Conservation (phyloP, 1,140 invertebrate species). For the Seison nebaliae region DNA sequence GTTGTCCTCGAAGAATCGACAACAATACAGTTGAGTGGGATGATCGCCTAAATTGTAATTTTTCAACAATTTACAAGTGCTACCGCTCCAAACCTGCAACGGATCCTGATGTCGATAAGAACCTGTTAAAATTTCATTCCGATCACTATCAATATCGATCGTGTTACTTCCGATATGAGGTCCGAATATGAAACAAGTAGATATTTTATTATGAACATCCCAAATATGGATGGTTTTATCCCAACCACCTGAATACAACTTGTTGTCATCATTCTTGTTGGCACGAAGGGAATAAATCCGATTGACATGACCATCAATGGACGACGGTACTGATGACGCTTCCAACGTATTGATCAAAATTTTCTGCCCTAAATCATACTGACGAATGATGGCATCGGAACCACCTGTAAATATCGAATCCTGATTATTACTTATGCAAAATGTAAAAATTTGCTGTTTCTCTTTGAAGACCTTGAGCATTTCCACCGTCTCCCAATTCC, state of each 20-base stretch:
- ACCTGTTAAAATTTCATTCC: slow-evolving; percentile 9
- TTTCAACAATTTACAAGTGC: too few species aligned
- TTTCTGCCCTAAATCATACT: slow-evolving; percentile 7
- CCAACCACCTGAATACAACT: slow-evolving; percentile 10
- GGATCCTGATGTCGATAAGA: slow-evolving; percentile 7
- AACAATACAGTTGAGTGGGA: too few species aligned
- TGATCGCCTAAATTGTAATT: too few species aligned
- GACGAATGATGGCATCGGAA: neutral
- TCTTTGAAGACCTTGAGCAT: too few species aligned
- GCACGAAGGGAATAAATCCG: slow-evolving; percentile 8
- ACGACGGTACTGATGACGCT: too few species aligned
- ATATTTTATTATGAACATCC: slow-evolving; percentile 8
- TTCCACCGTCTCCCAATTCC: too few species aligned
- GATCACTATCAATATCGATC: slow-evolving; percentile 7
- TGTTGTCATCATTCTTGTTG: neutral
- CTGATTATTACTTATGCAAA: too few species aligned
- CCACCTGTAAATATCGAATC: slow-evolving; percentile 1
- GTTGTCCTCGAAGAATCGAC: too few species aligned
- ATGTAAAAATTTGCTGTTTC: too few species aligned
- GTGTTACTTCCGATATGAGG: slow-evolving; percentile 10
- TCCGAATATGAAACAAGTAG: slow-evolving; percentile 4
- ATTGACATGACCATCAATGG: slow-evolving; percentile 6
- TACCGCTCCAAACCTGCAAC: slow-evolving; percentile 5
- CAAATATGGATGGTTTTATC: slow-evolving; percentile 11
- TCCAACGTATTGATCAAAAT: slow-evolving; percentile 4